A percentile compares a stretch with the other conserved stretches of the same genome.
phyloP scores from a whole-genome alignment of 2,888 invertebrate genomes.

The Cryptocephalus moraei region DNA sequence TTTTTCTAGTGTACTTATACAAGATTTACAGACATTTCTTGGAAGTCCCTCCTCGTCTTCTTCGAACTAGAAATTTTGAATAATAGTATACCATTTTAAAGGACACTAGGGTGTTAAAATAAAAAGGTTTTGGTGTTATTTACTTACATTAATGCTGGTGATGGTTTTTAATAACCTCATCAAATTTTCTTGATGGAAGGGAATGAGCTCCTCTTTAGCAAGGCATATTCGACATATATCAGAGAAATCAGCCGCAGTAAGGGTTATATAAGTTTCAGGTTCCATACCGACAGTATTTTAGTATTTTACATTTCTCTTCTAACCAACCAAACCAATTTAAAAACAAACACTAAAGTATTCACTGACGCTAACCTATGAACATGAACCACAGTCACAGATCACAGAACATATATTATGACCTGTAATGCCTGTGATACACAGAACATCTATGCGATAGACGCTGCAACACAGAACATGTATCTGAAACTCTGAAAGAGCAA shows the following conservation, averaged over 20 bases:
- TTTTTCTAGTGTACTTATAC: slow-evolving; percentile 7
- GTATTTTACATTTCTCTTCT: too few species aligned
- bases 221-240: slow-evolving; percentile 5
- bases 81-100: background rate
- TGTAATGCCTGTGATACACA: too few species aligned
- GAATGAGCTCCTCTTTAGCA: background rate
- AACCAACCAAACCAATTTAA: too few species aligned
- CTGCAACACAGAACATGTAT: too few species aligned
- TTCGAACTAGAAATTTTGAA: slow-evolving; percentile 8
- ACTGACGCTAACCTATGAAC: too few species aligned
- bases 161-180: slow-evolving; percentile 7
- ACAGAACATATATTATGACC: too few species aligned
- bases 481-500: too few species aligned
- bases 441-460: too few species aligned
- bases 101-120: background rate
- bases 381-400: too few species aligned
- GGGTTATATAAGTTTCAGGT: too few species aligned
- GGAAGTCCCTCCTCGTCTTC: slow-evolving; percentile 9
- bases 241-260: slow-evolving; percentile 1
- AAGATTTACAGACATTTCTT: slow-evolving; percentile 10
- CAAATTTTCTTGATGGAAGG: slow-evolving; percentile 1
- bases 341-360: too few species aligned
- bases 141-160: slow-evolving; percentile 7
- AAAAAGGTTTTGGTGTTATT: background rate
- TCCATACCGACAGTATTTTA: too few species aligned